Evolutionary conservation across 2,888 invertebrate genomes (phyloP), one percentile per base, ranked within the genome.

Genomic region (Emmelina monodactyla): DNA sequence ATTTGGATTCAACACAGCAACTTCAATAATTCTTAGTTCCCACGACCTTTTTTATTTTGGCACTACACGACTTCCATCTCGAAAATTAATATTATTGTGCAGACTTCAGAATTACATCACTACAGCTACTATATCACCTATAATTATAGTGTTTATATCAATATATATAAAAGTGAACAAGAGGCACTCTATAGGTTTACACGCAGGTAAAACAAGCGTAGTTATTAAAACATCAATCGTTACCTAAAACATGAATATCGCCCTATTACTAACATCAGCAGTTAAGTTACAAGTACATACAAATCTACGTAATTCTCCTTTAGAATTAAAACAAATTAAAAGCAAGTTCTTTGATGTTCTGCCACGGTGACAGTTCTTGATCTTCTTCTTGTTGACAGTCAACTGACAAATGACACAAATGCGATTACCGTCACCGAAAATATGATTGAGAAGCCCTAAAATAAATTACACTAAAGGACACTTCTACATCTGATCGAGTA

Each of bases 101-200:
- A 63, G 52, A 53, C 14, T 35, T 37, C 16, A 31, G 34, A 41
- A 38, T 31, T 34, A 41, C 34, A 28, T 39, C 30, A 44, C 55
- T 55, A 55, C 49, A 43, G 19, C 55, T 55, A 55, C 53, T 38
- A 53, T 60, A 69, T 67, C 50, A 58, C 61, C 72, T 76, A 72
- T 56, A 50, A 3, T 55, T 48, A 65, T 57, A 66, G 67, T 69
- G 75, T 63, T n/a, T 58, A 55, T 76, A 76, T 72, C 73, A 76
- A 73, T 76, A 73, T 72, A 72, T 79, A 80, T 78, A 80, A 80
- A 79, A 76, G 80, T 80, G 80, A 78, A 78, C 68, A 78, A 79
- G 75, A 81, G 80, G 80, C 80, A 81, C 80, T 80, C 72, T 79
- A 78, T 76, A 79, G 76, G 79, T 79, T 73, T 64, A 67, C 72